Evolutionary conservation across 2,797 vertebrate genomes (phyloP).

Genomic region (Ataeniobius toweri): DNA sequence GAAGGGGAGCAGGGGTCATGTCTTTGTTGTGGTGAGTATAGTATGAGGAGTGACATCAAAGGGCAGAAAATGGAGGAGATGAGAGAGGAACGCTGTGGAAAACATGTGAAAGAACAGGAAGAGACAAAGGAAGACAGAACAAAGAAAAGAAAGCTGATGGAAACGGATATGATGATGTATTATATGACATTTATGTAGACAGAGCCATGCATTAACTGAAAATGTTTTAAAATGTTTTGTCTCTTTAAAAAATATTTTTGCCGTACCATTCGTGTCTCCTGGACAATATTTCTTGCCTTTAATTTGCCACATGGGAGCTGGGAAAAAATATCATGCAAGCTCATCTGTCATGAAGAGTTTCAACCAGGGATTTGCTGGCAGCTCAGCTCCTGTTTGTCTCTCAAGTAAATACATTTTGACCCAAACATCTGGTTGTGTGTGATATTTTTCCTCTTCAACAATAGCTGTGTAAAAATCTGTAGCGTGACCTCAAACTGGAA

Average conservation of each 20-base stretch:
- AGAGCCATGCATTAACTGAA: slow-evolving; percentile 1
- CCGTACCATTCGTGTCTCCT: not conserved
- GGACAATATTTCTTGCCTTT: not conserved
- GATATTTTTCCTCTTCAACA: slow-evolving; percentile 28
- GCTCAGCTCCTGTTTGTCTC: slow-evolving; percentile 27
- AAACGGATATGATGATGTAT: slow-evolving; percentile 45
- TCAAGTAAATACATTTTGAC: slow-evolving; percentile 27
- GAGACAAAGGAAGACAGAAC: slow-evolving; percentile 32
- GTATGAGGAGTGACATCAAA: slow-evolving; percentile 62
- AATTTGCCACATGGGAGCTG: slow-evolving; percentile 4
- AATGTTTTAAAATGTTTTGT: slow-evolving; percentile 13
- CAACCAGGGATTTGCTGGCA: not conserved
- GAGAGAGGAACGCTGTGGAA: slow-evolving; percentile 64
- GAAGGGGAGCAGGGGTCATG: slow-evolving; percentile 15
- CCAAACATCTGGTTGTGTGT: slow-evolving; percentile 38
- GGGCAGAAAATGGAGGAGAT: slow-evolving; percentile 55
- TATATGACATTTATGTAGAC: slow-evolving; percentile 30
- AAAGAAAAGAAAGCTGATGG: slow-evolving; percentile 12
- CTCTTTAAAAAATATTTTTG: not conserved
- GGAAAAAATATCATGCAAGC: not conserved
- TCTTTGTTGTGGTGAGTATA: slow-evolving; percentile 57
- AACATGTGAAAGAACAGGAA: slow-evolving; percentile 68
- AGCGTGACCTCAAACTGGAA: slow-evolving; percentile 1
- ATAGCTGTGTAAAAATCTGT: slow-evolving; percentile 26
- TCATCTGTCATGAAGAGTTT: slow-evolving; percentile 13